Evolutionary conservation across 2,888 invertebrate genomes (phyloP), one percentile per base, ranked within the genome.

Genomic region (Nomada lathburiana): DNA sequence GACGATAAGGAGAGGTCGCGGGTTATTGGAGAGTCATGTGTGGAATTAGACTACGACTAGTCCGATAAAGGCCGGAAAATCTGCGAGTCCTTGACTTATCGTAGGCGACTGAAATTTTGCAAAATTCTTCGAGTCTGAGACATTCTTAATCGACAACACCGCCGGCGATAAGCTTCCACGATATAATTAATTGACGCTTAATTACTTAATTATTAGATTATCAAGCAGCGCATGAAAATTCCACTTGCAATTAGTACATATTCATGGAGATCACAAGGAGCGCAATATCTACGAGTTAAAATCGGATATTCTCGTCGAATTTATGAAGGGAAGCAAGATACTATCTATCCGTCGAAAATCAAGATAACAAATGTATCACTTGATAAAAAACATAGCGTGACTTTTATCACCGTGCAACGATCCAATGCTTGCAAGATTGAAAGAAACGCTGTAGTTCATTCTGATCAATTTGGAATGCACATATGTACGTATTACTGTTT

Each of bases 11-110:
- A 9, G 69, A 53, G 83, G 74, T 83, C 83, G 47, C 47, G 65
- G 83, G 83, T 83, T 75, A 83, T 68, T 82, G 42, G 52, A 36
- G 36, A 82, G 36, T 83, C 82, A 82, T 74, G 82, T 78, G 78
- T 55, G 68, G 83, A 83, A 83, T 68, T 83, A 83, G 82, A 82
- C 82, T 82, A 70, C 75, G 68, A 81, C 69, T 82, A 74, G 74
- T 53, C 44, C 67, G 78, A 78, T 75, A 83, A 75, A n/a, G 13
- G 10, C 13, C 9, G 42, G 65, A 26, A 63, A 73, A 73, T 60
- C 67, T 63, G 50, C 47, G 52, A 83, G 82, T 83, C 82, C 82
- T 82, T 83, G 83, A 76, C 70, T 75, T 52, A 23, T 60, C 69
- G 23, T 18, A 62, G 60, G 36, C n/a, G 52, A 68, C 68, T 20